A percentile compares a stretch with the other conserved stretches of the same genome.
Evolutionary conservation across 2,113 vertebrate genomes (phyloP).

Genomic region (Elgaria multicarinata): DNA sequence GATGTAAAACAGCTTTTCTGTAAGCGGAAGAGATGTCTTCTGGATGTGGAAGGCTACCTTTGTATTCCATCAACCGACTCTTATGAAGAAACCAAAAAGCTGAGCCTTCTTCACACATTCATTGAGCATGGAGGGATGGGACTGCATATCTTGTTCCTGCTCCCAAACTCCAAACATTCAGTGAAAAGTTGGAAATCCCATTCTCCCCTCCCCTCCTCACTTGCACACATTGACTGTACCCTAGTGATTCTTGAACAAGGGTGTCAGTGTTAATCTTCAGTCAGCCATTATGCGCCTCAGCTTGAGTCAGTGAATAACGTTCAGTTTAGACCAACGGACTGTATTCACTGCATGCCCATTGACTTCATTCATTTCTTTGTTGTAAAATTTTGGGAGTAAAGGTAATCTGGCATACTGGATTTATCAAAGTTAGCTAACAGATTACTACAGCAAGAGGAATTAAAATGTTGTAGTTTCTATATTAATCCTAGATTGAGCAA

Average conservation of each 20-base stretch:
- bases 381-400: conserved; percentile 37
- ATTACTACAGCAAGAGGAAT: conserved; percentile 12
- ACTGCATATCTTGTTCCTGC: neutral
- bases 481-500: neutral
- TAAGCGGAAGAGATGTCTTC: neutral
- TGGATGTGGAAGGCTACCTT: neutral
- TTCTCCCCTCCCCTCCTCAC: too few species aligned
- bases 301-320: neutral
- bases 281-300: neutral
- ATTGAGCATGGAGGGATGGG: neutral
- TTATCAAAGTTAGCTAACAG: conserved; percentile 35
- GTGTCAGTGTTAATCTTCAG: neutral
- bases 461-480: neutral
- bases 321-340: neutral
- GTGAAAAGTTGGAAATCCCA: neutral
- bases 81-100: neutral
- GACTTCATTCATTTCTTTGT: neutral
- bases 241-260: neutral
- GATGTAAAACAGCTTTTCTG: neutral
- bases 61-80: neutral
- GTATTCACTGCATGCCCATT: neutral
- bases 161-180: neutral
- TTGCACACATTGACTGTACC: neutral
- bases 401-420: conserved; percentile 29
- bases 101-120: neutral